Evolutionary conservation across 2,113 vertebrate species (phyloP).

Genomic region (Laticauda colubrina): DNA sequence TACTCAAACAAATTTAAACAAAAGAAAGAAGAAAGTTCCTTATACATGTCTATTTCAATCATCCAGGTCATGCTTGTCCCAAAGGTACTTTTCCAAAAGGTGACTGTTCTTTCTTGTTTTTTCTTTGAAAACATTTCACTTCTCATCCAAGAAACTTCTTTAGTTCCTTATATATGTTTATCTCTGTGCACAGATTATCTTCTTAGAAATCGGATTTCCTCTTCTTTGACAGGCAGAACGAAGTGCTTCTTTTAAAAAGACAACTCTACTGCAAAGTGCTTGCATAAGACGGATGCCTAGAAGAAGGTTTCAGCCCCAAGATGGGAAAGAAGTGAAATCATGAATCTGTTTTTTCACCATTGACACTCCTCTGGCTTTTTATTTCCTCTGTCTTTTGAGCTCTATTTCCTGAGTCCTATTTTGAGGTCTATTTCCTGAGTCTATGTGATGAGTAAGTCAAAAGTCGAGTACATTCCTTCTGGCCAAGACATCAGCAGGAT

Average conservation of each 20-base stretch:
- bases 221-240: background rate
- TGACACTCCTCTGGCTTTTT: background rate
- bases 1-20: background rate
- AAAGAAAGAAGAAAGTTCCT: background rate
- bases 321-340: background rate
- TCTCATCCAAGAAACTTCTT: background rate
- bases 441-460: background rate
- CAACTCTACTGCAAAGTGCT: no score
- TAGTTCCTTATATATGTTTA: background rate
- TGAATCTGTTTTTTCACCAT: background rate
- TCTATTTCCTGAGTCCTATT: background rate
- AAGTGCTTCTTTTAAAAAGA: background rate
- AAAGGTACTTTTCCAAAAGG: no score
- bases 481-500: background rate
- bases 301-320: background rate
- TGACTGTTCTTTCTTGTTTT: background rate
- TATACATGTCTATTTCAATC: background rate
- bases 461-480: background rate
- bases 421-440: background rate
- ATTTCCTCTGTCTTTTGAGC: background rate
- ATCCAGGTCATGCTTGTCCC: background rate
- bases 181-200: background rate
- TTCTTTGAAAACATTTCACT: background rate
- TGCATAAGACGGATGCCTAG: background rate
- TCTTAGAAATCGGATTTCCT: background rate